Conservation (phyloP, 2,113 vertebrate genomes). For the Microcebus jonahi region DNA sequence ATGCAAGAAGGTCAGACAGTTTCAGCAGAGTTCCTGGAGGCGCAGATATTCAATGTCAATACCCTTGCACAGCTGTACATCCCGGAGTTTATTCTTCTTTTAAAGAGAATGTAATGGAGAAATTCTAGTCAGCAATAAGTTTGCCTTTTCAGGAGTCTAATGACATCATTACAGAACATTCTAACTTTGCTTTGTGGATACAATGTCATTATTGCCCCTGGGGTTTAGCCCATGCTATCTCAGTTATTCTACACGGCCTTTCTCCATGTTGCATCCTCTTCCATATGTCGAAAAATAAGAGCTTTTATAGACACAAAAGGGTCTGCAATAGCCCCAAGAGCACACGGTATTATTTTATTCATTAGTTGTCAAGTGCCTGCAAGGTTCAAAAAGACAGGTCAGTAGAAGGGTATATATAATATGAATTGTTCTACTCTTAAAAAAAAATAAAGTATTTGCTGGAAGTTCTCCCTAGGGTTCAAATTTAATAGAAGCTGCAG, state of each 20-base stretch:
- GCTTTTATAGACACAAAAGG: conserved; percentile 71
- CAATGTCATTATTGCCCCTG: conserved; percentile 72
- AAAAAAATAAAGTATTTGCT: conserved; percentile 61
- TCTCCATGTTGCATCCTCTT: conserved; percentile 42
- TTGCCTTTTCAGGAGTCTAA: conserved; percentile 69
- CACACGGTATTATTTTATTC: conserved; percentile 77
- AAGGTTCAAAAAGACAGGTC: conserved; percentile 76
- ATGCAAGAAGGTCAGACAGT: conserved; percentile 38
- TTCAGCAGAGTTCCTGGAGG: conserved; percentile 39
- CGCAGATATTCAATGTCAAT: conserved; percentile 57
- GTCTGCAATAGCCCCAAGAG: conserved; percentile 64
- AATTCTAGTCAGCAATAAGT: conserved; percentile 71
- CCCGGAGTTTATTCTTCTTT: conserved; percentile 64
- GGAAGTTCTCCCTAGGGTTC: conserved; percentile 70
- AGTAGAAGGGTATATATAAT: conserved; percentile 68
- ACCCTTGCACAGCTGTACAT: not conserved
- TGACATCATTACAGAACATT: conserved; percentile 73
- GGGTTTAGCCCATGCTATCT: conserved; percentile 51
- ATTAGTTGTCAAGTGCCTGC: conserved; percentile 78
- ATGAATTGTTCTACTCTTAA: conserved; percentile 66
- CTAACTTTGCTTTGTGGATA: conserved; percentile 59
- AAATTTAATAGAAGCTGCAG: conserved; percentile 65
- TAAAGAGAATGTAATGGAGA: conserved; percentile 66
- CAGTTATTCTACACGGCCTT: conserved; percentile 45
- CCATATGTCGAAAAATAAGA: conserved; percentile 60